These are phyloP conservation scores for Drosophila fuyamai DNA, from an alignment of 1,140 invertebrate species.

Conservation along the genomic window DNA sequence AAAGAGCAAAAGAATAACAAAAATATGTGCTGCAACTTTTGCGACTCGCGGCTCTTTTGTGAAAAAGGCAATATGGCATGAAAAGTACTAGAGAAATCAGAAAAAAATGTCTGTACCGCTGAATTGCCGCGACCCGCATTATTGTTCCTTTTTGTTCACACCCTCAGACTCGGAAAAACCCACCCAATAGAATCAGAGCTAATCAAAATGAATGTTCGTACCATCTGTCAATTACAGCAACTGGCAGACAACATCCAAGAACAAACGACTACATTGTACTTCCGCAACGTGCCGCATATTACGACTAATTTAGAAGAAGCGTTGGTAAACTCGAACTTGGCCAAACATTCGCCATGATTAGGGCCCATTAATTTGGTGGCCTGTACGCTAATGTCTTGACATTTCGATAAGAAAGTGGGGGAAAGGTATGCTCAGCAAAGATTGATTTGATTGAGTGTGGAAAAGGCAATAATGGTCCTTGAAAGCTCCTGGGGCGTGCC, in stretches of 20 bases:
- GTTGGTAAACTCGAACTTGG: conserved; percentile 42
- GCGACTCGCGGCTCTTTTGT: conserved; percentile 15
- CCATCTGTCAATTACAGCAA: conserved; percentile 67
- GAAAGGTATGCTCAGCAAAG: background rate
- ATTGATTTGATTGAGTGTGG: conserved; percentile 25
- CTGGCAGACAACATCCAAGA: conserved; percentile 30
- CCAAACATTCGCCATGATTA: conserved; percentile 71
- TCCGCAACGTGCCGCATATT: conserved; percentile 64
- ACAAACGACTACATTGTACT: conserved; percentile 28
- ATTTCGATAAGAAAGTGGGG: conserved; percentile 28
- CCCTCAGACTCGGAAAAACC: background rate
- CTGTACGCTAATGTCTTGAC: conserved; percentile 53
- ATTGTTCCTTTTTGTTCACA: conserved; percentile 18
- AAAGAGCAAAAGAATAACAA: conserved; percentile 6
- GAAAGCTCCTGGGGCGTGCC: conserved; percentile 2
- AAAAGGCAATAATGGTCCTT: background rate
- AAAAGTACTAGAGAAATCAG: conserved; percentile 5
- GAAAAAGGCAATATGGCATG: conserved; percentile 20
- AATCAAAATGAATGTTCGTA: conserved; percentile 62
- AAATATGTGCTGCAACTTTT: conserved; percentile 32
- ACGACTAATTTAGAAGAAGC: conserved; percentile 49
- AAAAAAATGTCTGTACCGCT: background rate
- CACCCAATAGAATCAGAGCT: conserved; percentile 43
- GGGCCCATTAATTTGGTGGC: conserved; percentile 58
- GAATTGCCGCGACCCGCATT: conserved; percentile 4